Conservation (phyloP, 2,888 invertebrate genomes). For the Hydroisotoma schaefferi region DNA sequence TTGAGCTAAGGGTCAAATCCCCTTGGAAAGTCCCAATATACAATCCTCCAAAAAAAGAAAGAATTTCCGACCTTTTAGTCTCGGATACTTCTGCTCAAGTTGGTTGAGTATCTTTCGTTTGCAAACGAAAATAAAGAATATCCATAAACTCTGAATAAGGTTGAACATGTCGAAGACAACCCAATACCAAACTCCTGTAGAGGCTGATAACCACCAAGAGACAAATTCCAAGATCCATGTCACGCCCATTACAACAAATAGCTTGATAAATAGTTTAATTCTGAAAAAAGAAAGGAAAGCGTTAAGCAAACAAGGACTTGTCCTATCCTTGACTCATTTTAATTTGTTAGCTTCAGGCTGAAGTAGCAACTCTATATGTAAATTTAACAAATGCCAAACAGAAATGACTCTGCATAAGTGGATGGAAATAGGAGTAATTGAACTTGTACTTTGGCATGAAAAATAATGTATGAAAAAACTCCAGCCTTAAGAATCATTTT, state of each 20-base stretch:
- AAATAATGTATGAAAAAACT: too few species aligned
- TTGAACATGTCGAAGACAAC: conserved; percentile 38
- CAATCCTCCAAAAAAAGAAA: not conserved
- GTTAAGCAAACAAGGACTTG: not conserved
- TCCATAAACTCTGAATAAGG: conserved; percentile 39
- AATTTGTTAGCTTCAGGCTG: too few species aligned
- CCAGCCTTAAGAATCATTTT: too few species aligned
- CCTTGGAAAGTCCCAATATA: too few species aligned
- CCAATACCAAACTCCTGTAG: conserved; percentile 28
- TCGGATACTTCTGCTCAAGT: conserved; percentile 40
- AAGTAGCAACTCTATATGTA: too few species aligned
- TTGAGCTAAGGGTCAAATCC: too few species aligned
- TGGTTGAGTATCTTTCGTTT: conserved; percentile 43
- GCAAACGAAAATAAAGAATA: conserved; percentile 47
- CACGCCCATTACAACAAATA: conserved; percentile 45
- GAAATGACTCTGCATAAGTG: too few species aligned
- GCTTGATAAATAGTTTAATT: conserved; percentile 39
- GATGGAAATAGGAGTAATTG: too few species aligned
- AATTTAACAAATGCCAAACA: too few species aligned
- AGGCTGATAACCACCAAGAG: conserved; percentile 20
- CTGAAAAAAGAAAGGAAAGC: conserved; percentile 15
- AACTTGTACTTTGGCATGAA: too few species aligned
- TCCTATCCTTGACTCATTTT: too few species aligned
- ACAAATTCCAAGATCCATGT: conserved; percentile 43
- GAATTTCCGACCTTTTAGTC: conserved; percentile 23